Percentiles rank a stretch among this genome's conserved stretches.
phyloP scores from a whole-genome alignment of 2,888 invertebrate genomes.

The Sclerodermus sp. region DNA sequence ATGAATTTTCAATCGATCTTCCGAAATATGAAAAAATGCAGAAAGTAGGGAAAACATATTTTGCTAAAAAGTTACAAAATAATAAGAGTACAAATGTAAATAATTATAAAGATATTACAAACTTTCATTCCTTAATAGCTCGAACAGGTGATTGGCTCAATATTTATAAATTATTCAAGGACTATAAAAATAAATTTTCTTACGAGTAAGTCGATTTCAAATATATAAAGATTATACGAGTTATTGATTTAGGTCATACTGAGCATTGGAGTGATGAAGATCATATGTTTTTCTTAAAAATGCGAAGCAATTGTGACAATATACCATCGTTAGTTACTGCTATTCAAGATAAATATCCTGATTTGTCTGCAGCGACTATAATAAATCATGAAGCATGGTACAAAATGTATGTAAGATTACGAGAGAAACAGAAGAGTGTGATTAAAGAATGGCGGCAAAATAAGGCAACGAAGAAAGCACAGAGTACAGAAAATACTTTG shows the following conservation, averaged over 20 bases:
- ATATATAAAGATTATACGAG: neutral
- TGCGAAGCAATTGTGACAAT: slow-evolving; percentile 36
- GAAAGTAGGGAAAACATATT: neutral
- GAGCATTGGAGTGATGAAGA: slow-evolving; percentile 49
- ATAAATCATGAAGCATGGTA: slow-evolving; percentile 61
- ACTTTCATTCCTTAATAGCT: slow-evolving; percentile 42
- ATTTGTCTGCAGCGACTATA: slow-evolving; percentile 51
- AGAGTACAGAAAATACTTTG: neutral
- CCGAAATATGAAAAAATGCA: slow-evolving; percentile 32
- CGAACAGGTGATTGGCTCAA: slow-evolving; percentile 38
- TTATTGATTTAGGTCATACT: slow-evolving; percentile 39
- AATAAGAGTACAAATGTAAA: slow-evolving; percentile 8
- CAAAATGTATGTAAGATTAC: slow-evolving; percentile 55
- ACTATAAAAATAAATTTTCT: too few relatives aligned
- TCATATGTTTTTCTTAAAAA: slow-evolving; percentile 44
- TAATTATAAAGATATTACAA: slow-evolving; percentile 32
- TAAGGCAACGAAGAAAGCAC: slow-evolving; percentile 31
- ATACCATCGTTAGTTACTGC: slow-evolving; percentile 39
- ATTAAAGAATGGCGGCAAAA: slow-evolving; percentile 57
- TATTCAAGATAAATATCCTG: slow-evolving; percentile 45
- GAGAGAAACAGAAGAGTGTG: slow-evolving; percentile 54
- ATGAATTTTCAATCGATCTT: slow-evolving; percentile 28
- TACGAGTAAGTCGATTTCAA: too few relatives aligned
- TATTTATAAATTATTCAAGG: neutral
- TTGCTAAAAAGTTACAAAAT: slow-evolving; percentile 8